phyloP scores from a whole-genome alignment of 2,888 invertebrate species.

The Tenthredo scrophulariae region DNA sequence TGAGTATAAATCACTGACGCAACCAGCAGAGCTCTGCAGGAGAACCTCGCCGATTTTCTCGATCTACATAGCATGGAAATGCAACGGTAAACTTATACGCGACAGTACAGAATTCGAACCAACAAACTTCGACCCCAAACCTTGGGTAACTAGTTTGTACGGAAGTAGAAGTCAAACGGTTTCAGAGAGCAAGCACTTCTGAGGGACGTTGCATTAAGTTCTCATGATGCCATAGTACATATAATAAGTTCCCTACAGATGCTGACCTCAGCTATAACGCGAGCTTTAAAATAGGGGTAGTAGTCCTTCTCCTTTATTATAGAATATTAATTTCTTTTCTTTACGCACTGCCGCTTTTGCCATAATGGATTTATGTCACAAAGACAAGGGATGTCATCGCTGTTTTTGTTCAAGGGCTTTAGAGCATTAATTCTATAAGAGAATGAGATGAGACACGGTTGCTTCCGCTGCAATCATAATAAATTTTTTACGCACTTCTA shows the following conservation, averaged over 20 bases:
- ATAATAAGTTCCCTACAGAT: background rate
- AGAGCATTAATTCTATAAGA: background rate
- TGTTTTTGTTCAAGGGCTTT: constrained; percentile 11
- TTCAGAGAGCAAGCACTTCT: background rate
- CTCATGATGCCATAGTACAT: background rate
- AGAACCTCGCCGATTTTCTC: constrained; percentile 7
- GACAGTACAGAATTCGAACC: constrained; percentile 24
- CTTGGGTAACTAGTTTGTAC: constrained; percentile 5
- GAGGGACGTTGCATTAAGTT: background rate
- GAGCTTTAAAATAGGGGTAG: background rate
- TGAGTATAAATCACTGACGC: constrained; percentile 26
- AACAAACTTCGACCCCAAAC: constrained; percentile 13
- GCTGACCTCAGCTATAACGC: background rate
- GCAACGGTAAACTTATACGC: constrained; percentile 16
- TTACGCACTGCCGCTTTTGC: constrained; percentile 15
- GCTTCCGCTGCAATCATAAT: constrained; percentile 34
- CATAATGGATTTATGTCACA: constrained; percentile 39
- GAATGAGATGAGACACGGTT: constrained; percentile 1
- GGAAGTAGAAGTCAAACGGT: constrained; percentile 38
- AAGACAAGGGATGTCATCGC: constrained; percentile 28
- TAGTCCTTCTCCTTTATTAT: background rate
- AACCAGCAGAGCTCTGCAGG: background rate
- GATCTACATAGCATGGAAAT: constrained; percentile 24
- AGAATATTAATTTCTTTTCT: constrained; percentile 38
- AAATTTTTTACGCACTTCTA: background rate